Percentiles rank a stretch among this genome's conserved stretches.
phyloP scores from a whole-genome alignment of 2,797 vertebrate genomes.

The Pipistrellus nathusii region DNA sequence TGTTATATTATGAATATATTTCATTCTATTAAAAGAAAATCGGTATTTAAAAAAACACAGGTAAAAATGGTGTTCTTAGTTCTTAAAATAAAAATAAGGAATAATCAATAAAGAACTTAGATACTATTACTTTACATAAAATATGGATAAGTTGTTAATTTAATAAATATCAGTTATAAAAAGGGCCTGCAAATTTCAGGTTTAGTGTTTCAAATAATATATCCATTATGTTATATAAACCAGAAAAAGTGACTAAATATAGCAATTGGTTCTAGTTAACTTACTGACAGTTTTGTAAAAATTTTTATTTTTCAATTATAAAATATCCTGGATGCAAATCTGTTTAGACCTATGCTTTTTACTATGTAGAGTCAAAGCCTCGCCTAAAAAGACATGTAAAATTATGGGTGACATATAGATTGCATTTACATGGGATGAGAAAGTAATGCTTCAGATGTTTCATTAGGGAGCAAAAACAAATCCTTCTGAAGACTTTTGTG shows the following conservation, averaged over 20 bases:
- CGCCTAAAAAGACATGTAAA: not conserved
- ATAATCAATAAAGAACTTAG: not conserved
- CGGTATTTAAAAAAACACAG: not conserved
- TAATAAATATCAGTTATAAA: not conserved
- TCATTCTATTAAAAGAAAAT: not conserved
- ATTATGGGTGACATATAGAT: conserved; percentile 30
- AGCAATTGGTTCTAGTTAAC: not conserved
- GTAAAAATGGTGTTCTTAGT: not conserved
- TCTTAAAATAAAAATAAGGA: not conserved
- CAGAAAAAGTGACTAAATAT: not conserved
- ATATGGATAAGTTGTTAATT: not conserved
- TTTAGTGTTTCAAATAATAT: not conserved
- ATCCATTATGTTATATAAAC: not conserved
- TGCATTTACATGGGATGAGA: not conserved
- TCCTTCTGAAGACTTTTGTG: conserved; percentile 43
- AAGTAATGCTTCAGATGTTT: conserved; percentile 2
- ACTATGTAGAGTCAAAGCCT: not conserved
- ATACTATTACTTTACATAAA: not conserved
- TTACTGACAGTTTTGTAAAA: not conserved
- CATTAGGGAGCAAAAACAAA: not conserved
- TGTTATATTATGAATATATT: not conserved
- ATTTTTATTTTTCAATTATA: not conserved
- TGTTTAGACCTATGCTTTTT: not conserved
- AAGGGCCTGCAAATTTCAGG: not conserved
- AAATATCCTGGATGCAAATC: not conserved